phyloP scores from a whole-genome alignment of 2,797 vertebrate species.

The Acanthornis magna region DNA sequence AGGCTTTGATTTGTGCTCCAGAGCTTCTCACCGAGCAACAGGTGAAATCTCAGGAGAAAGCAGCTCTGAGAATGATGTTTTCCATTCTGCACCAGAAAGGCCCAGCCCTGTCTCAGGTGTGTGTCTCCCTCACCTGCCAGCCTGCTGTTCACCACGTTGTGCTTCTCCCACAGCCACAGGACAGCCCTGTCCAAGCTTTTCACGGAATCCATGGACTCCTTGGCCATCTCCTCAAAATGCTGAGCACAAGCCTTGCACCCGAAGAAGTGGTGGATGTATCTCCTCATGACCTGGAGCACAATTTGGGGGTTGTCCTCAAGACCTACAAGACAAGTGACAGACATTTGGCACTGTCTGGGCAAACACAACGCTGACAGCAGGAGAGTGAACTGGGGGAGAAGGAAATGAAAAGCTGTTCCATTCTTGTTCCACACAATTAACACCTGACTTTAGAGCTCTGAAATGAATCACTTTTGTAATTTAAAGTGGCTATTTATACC shows the following conservation, averaged over 20 bases:
- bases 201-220: constrained; percentile 76
- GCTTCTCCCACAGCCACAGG: constrained; percentile 92
- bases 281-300: constrained; percentile 84
- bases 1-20: neutral
- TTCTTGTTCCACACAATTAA: neutral
- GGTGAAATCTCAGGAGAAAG: neutral
- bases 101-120: neutral
- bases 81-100: neutral
- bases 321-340: constrained; percentile 52
- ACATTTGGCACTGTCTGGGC: neutral
- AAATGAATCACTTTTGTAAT: rapidly evolving
- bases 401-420: neutral
- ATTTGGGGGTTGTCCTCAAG: constrained; percentile 77
- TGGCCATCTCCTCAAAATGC: constrained; percentile 88
- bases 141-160: constrained; percentile 88
- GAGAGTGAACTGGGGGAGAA: neutral
- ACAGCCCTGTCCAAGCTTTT: constrained; percentile 78
- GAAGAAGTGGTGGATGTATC: constrained; percentile 87
- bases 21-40: neutral
- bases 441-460: neutral
- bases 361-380: neutral
- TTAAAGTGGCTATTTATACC: neutral
- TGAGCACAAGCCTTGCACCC: constrained; percentile 87
- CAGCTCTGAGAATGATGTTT: neutral
- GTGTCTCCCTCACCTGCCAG: constrained; percentile 80